These are phyloP conservation scores for Heptranchias perlo DNA, from an alignment of 2,113 vertebrate species.

Conservation along the genomic window DNA sequence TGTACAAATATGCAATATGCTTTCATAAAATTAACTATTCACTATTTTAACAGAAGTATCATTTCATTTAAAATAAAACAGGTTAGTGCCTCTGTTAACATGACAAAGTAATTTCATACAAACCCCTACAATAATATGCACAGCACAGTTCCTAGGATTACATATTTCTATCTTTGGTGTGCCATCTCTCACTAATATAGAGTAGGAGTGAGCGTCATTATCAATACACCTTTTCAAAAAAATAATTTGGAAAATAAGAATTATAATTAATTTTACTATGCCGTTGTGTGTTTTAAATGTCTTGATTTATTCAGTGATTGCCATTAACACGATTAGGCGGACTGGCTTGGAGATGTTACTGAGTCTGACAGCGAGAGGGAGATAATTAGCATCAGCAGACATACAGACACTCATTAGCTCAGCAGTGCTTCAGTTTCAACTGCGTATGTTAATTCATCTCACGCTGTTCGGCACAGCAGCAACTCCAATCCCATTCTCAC, in stretches of 20 bases:
- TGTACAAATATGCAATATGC: background rate
- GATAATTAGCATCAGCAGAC: background rate
- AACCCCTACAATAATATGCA: background rate
- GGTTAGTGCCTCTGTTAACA: background rate
- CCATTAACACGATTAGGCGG: background rate
- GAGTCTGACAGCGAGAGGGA: background rate
- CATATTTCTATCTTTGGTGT: background rate
- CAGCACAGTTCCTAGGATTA: background rate
- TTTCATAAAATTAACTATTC: background rate
- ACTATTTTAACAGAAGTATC: background rate
- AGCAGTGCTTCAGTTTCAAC: conserved; percentile 25
- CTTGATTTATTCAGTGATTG: background rate
- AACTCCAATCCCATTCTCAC: background rate
- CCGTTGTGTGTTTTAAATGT: background rate
- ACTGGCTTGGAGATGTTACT: background rate
- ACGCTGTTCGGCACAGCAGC: background rate
- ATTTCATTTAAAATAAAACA: background rate
- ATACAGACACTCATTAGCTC: conserved; percentile 29
- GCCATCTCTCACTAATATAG: background rate
- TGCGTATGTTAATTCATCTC: conserved; percentile 13
- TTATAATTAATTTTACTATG: background rate
- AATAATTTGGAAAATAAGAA: background rate
- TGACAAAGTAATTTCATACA: background rate
- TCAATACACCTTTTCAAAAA: background rate
- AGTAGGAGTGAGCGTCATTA: background rate